Evolutionary conservation across 2,888 invertebrate genomes (phyloP), one percentile per base, ranked within the genome.

Genomic region (Chloroclysta siterata): DNA sequence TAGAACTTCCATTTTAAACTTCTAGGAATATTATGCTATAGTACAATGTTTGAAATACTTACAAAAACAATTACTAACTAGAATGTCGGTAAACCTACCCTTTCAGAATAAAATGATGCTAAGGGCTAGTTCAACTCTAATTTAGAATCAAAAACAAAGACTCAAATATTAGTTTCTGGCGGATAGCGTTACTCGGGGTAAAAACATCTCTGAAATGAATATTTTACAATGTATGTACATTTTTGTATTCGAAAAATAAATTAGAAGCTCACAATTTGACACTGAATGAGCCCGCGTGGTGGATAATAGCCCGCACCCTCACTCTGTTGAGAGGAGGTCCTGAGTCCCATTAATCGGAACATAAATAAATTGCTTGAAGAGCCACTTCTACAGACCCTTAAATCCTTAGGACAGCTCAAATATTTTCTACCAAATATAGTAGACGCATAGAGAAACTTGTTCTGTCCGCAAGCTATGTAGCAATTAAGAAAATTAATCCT

Each of bases 271-370:
- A 47, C 39, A 52, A 33, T 58, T 58, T 53, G 53, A 46, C 48
- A 53, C 6, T 41, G 48, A 53, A 53, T 51, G 8, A 48, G 53
- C 50, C 48, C 15, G 53, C 17, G 28, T 46, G 42, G 58, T 54
- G 46, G 63, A 59, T 63, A 51, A 63, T 53, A 50, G 48, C n/a
- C 51, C 54, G 59, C 54, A 63, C 63, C 63, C 59, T 63, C 51
- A 50, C 47, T 44, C n/a, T 41, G 22, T 22, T 39, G 22, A 17
- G 51, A 46, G 50, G 11, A 47, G 48, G 33, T 28, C 41, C 33
- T 53, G 41, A 53, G 57, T 29, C 57, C 63, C 44, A 46, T 63
- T 63, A 63, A 44, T 62, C 62, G 52, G 48, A 58, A 59, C 53
- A 55, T 59, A 59, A 63, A 63, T 54, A 58, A 59, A 63, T 51